Percentiles rank a stretch among this genome's conserved stretches.
Conservation (phyloP, 2,888 invertebrate genomes). For the Syritta pipiens region DNA sequence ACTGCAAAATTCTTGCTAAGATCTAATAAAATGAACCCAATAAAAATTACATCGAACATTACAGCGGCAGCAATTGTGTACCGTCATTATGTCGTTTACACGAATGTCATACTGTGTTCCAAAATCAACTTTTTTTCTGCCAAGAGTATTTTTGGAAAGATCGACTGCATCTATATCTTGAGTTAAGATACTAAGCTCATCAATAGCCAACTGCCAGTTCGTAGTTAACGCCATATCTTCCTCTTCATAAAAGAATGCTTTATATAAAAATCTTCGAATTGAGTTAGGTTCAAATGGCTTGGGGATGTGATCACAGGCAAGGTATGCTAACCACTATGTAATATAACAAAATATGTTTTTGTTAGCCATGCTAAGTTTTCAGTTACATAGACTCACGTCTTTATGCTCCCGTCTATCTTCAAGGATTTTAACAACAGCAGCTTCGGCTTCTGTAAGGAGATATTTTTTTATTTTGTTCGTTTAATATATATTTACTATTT, state of each 20-base stretch:
- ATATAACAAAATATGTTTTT: not conserved
- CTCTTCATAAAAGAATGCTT: constrained; percentile 70
- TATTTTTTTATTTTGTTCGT: not conserved
- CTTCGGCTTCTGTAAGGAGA: constrained; percentile 62
- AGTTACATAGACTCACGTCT: constrained; percentile 39
- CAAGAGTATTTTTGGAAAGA: constrained; percentile 68
- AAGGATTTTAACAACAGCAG: constrained; percentile 45
- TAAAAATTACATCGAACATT: too few relatives aligned
- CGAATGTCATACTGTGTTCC: constrained; percentile 70
- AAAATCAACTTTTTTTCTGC: constrained; percentile 60
- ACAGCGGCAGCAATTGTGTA: too few relatives aligned
- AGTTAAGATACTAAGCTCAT: constrained; percentile 73
- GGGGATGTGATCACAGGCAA: constrained; percentile 74
- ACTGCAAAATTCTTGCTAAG: too few relatives aligned
- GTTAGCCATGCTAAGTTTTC: not conserved
- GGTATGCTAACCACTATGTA: constrained; percentile 73
- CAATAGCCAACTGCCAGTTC: constrained; percentile 73
- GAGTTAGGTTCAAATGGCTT: constrained; percentile 72
- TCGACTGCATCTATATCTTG: constrained; percentile 73
- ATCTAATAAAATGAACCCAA: too few relatives aligned
- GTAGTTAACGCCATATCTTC: constrained; percentile 63
- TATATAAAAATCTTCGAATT: constrained; percentile 72
- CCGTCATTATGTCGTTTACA: constrained; percentile 70
- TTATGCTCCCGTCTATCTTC: constrained; percentile 7
- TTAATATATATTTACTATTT: not conserved